Conservation (phyloP, 1,140 invertebrate species). For the Orchesella cincta region DNA sequence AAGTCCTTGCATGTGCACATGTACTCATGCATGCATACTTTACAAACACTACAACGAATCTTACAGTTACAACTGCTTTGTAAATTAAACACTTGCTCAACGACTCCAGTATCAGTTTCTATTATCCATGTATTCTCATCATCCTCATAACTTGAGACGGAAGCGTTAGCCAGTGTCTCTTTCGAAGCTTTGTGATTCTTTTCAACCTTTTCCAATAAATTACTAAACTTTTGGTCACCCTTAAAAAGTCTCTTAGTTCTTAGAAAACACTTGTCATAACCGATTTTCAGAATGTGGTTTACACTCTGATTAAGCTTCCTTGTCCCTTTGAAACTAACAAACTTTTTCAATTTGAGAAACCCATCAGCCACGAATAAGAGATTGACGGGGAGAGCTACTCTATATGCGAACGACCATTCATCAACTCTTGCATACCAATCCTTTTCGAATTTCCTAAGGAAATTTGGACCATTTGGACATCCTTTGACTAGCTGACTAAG, state of each 20-base stretch:
- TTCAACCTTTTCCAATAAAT: slow-evolving; percentile 27
- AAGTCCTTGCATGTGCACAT: slow-evolving; percentile 38
- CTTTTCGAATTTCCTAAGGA: slow-evolving; percentile 31
- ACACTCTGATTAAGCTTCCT: slow-evolving; percentile 33
- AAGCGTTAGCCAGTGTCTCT: neutral
- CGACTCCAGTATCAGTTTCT: neutral
- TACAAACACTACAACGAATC: slow-evolving; percentile 34
- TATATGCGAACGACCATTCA: slow-evolving; percentile 39
- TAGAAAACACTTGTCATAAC: slow-evolving; percentile 48
- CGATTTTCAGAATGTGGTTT: slow-evolving; percentile 47
- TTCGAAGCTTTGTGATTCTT: slow-evolving; percentile 30
- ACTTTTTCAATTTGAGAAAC: slow-evolving; percentile 46
- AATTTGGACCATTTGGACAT: neutral
- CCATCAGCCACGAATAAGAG: slow-evolving; percentile 34
- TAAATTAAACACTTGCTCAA: slow-evolving; percentile 29
- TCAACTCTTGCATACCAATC: slow-evolving; percentile 29
- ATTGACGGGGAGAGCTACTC: slow-evolving; percentile 32
- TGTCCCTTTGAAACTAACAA: slow-evolving; percentile 48
- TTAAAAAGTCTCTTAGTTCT: slow-evolving; percentile 45
- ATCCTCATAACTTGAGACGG: neutral
- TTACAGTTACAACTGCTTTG: slow-evolving; percentile 40
- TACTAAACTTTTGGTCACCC: slow-evolving; percentile 43
- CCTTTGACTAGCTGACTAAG: neutral
- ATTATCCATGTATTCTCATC: slow-evolving; percentile 14
- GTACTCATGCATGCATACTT: slow-evolving; percentile 42